Evolutionary conservation across 2,888 invertebrate genomes (phyloP), one percentile per base, ranked within the genome.

Genomic region (Corbicula japonica): DNA sequence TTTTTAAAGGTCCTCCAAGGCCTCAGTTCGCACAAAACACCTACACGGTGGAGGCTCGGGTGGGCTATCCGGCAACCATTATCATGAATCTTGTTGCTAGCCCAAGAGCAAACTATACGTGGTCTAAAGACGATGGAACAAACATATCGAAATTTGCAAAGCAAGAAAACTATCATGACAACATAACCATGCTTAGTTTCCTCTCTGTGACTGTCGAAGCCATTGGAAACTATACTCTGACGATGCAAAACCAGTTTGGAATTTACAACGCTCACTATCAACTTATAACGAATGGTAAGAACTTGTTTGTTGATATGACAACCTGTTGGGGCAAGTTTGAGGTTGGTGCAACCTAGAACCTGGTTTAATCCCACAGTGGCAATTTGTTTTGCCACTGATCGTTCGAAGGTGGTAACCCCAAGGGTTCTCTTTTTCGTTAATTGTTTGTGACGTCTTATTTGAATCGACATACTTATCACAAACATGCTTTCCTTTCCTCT

Each of bases 141-240:
- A 34, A 54, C 23, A 1, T 66, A 30, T 28, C 66, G 1, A 38
- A 23, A 10, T 35, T 35, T 8, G 38, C 52, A 18, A 41, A 10
- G 4, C 66, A 66, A 54, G 28, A 66, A 28, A 54, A 66, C 28
- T 66, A 30, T n/a, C n/a, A n/a, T 52, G 38, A n/a, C n/a, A 23
- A 52, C 21, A 35, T 8, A n/a, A 38, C 66, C 0, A 66, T 28
- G 10, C 23, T 66, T 10, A 26, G 28, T 12, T 54, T 66, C 15
- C 4, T n/a, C 18, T 1, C 10, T 0, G 18, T 54, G 15, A 41
- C 66, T 28, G 30, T 73, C 15, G 23, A 48, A 34, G 76, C 73
- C 60, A 76, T 73, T 44, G 76, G 80, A 44, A 70, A 63, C 26
- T 80, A 80, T 52, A 69, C 60, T 21, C 8, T 80, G 21, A 76